A percentile compares a stretch with the other conserved stretches of the same genome.
Conservation (phyloP, 2,888 invertebrate genomes). For the Ophion ventricosus region DNA sequence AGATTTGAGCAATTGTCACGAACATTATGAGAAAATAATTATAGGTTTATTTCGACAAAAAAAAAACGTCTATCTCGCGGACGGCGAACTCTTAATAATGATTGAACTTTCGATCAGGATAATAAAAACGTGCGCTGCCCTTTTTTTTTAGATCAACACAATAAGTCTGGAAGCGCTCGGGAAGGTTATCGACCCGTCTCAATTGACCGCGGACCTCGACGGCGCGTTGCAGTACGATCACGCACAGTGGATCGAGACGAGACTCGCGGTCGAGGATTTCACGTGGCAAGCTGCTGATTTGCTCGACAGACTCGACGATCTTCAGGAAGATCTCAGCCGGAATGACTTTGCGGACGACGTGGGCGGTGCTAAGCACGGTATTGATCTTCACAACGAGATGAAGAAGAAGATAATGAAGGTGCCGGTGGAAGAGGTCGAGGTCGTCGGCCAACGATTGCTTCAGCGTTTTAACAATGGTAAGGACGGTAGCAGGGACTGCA, state of each 20-base stretch:
- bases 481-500: slow-evolving; percentile 12
- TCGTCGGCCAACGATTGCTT: slow-evolving; percentile 91
- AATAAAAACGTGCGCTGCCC: slow-evolving; percentile 15
- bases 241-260: slow-evolving; percentile 97
- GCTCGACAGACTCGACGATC: slow-evolving; percentile 95
- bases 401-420: slow-evolving; percentile 96
- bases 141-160: slow-evolving; percentile 94
- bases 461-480: slow-evolving; percentile 85
- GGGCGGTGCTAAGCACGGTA: slow-evolving; percentile 94
- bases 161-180: slow-evolving; percentile 97
- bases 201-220: slow-evolving; percentile 96
- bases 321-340: slow-evolving; percentile 96
- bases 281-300: slow-evolving; percentile 98
- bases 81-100: background rate
- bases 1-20: background rate
- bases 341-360: slow-evolving; percentile 98
- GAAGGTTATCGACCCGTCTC: slow-evolving; percentile 96
- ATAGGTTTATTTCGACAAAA: background rate
- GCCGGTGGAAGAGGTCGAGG: slow-evolving; percentile 96
- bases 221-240: slow-evolving; percentile 97
- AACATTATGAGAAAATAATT: background rate
- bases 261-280: slow-evolving; percentile 97
- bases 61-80: background rate
- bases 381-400: slow-evolving; percentile 97
- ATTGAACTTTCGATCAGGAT: slow-evolving; percentile 14